A percentile compares a stretch with the other conserved stretches of the same genome.
Conservation (phyloP, 2,797 vertebrate genomes). For the Sebastes wilsoni region DNA sequence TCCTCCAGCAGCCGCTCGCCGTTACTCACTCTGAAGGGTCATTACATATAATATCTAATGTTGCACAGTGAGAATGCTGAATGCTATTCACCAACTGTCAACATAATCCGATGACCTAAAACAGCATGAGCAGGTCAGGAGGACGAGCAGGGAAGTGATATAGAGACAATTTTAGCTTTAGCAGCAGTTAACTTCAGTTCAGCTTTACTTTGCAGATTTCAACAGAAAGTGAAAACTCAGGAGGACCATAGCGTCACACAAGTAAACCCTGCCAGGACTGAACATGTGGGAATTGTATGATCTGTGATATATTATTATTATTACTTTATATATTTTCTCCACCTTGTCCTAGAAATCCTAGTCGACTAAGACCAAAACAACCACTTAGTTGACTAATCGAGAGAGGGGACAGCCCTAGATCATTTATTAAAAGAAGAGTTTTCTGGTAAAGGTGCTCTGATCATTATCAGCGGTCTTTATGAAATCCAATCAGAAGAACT, state of each 20-base stretch:
- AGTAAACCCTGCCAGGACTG: neutral
- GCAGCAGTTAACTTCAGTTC: neutral
- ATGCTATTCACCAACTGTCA: neutral
- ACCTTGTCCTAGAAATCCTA: neutral
- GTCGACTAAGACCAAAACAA: too few relatives aligned
- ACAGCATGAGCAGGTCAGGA: neutral
- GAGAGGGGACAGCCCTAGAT: too few relatives aligned
- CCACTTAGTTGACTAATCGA: too few relatives aligned
- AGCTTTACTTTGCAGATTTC: neutral
- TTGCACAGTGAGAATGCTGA: neutral
- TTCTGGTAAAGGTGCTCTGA: fast-evolving
- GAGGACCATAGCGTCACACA: neutral
- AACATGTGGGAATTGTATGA: neutral
- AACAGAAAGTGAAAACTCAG: neutral
- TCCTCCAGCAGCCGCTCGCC: conserved; percentile 4
- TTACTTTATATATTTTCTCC: neutral
- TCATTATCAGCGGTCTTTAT: fast-evolving
- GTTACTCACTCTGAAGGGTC: neutral
- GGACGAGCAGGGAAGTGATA: neutral
- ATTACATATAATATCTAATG: neutral
- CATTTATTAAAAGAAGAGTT: neutral
- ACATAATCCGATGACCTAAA: neutral
- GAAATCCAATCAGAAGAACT: fast-evolving
- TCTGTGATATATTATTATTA: too few relatives aligned
- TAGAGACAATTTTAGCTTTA: neutral